Conservation (phyloP, 2,888 invertebrate species). For the Phlogophora meticulosa region DNA sequence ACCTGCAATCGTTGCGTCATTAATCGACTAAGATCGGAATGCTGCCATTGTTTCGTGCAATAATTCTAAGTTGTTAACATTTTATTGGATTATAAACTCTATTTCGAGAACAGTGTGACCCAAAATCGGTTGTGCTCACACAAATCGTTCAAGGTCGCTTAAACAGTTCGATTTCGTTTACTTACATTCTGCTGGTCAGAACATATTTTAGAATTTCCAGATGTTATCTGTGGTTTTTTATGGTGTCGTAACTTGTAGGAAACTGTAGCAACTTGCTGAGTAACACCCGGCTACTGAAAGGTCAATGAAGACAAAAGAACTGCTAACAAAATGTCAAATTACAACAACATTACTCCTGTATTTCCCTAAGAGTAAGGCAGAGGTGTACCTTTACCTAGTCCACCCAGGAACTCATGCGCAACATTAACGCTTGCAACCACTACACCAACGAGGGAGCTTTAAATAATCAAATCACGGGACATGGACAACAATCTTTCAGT, state of each 20-base stretch:
- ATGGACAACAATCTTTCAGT: too few relatives aligned
- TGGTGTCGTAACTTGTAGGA: background rate
- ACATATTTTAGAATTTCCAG: conserved; percentile 41
- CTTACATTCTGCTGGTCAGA: conserved; percentile 34
- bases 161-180: conserved; percentile 62
- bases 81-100: conserved; percentile 62
- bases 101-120: conserved; percentile 30
- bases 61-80: conserved; percentile 54
- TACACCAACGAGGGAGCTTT: too few relatives aligned
- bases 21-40: conserved; percentile 80
- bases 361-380: too few relatives aligned
- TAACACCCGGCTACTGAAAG: background rate
- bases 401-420: too few relatives aligned
- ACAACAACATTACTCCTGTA: background rate
- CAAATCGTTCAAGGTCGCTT: conserved; percentile 68
- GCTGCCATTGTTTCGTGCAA: conserved; percentile 75
- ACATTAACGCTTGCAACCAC: too few relatives aligned
- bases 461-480: too few relatives aligned
- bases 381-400: too few relatives aligned
- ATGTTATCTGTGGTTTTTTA: conserved; percentile 32
- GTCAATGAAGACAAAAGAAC: background rate
- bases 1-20: conserved; percentile 74
- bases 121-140: conserved; percentile 32
- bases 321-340: too few relatives aligned
- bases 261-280: background rate